Evolutionary conservation across 35 echinoderm and acorn worm species (phyloP).

Genomic region (Patiria miniata): DNA sequence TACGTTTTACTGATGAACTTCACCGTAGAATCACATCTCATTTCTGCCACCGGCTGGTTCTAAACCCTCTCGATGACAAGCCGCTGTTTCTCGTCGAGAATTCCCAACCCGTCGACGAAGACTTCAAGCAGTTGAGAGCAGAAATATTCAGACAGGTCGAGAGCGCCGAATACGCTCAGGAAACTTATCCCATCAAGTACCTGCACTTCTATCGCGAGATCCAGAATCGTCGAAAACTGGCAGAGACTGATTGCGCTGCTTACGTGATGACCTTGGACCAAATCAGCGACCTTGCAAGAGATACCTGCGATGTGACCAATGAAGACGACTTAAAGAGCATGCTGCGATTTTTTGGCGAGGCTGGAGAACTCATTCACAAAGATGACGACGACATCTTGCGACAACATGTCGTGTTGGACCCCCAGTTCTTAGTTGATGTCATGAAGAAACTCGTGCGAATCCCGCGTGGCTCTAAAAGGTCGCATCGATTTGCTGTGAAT

Average conservation of each 20-base stretch:
- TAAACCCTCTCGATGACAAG: background rate
- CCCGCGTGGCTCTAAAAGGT: background rate
- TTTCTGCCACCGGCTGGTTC: background rate
- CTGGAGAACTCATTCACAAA: constrained; percentile 44
- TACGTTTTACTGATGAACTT: background rate
- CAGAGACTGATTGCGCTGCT: background rate
- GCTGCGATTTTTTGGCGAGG: constrained; percentile 18
- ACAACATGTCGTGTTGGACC: constrained; percentile 30
- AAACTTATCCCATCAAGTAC: constrained; percentile 39
- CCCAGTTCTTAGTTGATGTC: constrained; percentile 43
- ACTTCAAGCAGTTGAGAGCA: background rate
- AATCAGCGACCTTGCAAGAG: constrained; percentile 23
- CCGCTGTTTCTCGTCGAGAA: constrained; percentile 40
- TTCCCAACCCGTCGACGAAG: background rate
- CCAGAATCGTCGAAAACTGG: background rate
- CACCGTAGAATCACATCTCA: background rate
- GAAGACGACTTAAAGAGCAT: background rate
- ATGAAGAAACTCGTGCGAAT: constrained; percentile 27
- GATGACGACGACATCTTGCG: constrained; percentile 1
- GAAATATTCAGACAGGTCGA: constrained; percentile 14
- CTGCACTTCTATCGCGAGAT: constrained; percentile 27
- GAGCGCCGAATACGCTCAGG: background rate
- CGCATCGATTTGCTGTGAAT: background rate
- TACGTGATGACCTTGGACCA: background rate
- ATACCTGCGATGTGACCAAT: background rate